A percentile compares a stretch with the other conserved stretches of the same genome.
phyloP scores from a whole-genome alignment of 1,140 invertebrate species.

The Penaeus japonicus region DNA sequence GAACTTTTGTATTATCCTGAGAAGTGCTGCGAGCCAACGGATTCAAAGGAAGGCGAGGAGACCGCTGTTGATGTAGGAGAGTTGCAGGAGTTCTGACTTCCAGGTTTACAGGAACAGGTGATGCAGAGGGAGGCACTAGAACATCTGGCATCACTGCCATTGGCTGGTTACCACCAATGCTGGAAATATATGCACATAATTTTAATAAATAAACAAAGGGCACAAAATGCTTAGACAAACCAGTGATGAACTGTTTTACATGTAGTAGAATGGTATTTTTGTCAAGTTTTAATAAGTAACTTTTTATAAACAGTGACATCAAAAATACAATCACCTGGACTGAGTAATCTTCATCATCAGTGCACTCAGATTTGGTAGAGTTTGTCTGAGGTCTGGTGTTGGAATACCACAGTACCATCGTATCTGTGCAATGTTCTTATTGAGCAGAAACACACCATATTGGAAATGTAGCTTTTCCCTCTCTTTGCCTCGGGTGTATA shows the following conservation, averaged over 20 bases:
- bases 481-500: constrained; percentile 76
- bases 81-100: constrained; percentile 40
- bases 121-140: constrained; percentile 15
- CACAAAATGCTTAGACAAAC: neutral
- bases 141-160: constrained; percentile 45
- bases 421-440: constrained; percentile 87
- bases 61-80: constrained; percentile 26
- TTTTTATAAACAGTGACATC: neutral
- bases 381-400: constrained; percentile 76
- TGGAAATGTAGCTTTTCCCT: constrained; percentile 76
- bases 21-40: neutral
- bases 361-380: constrained; percentile 66
- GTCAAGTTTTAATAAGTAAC: neutral
- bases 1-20: neutral
- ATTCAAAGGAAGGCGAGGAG: constrained; percentile 23
- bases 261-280: neutral
- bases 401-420: constrained; percentile 76
- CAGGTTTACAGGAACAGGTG: neutral
- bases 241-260: neutral
- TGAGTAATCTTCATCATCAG: constrained; percentile 28
- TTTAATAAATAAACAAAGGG: neutral
- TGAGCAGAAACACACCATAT: constrained; percentile 86
- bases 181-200: neutral
- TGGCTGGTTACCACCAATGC: constrained; percentile 24
- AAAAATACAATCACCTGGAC: constrained; percentile 43